Evolutionary conservation across 2,113 vertebrate genomes (phyloP).

Genomic region (Abramis brama): DNA sequence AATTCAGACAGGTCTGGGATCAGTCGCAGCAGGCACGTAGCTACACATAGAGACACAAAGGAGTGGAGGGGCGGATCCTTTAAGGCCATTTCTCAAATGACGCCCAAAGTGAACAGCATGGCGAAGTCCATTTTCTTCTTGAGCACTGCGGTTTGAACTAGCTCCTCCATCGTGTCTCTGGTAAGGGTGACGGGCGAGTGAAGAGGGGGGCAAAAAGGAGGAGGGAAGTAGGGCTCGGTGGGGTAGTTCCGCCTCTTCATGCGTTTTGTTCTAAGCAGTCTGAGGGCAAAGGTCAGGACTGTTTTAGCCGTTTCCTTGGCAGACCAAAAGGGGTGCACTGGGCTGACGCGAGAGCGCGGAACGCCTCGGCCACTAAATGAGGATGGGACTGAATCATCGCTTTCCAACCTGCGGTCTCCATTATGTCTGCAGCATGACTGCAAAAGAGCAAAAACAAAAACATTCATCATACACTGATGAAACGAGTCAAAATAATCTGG

Average conservation of each 20-base stretch:
- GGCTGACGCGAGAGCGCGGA: conserved; percentile 86
- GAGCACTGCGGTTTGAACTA: conserved; percentile 43
- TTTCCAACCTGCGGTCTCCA: conserved; percentile 91
- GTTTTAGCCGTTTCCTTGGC: conserved; percentile 89
- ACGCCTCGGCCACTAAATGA: conserved; percentile 87
- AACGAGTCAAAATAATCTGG: not conserved
- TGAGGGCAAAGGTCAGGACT: conserved; percentile 76
- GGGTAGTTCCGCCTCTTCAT: conserved; percentile 17
- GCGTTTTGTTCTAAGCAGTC: conserved; percentile 30
- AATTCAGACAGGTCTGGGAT: conserved; percentile 58
- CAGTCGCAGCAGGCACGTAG: conserved; percentile 50
- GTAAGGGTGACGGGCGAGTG: conserved; percentile 24
- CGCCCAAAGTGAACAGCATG: conserved; percentile 34
- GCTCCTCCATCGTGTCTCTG: conserved; percentile 44
- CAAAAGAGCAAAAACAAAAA: conserved; percentile 51
- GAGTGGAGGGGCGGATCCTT: conserved; percentile 34
- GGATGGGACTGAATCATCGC: conserved; percentile 88
- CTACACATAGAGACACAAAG: conserved; percentile 39
- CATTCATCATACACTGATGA: not conserved
- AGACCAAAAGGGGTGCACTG: conserved; percentile 88
- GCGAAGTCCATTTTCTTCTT: conserved; percentile 46
- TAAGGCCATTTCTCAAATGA: conserved; percentile 57
- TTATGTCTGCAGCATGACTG: conserved; percentile 87
- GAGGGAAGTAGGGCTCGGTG: conserved; percentile 22
- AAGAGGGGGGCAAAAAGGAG: not conserved